A percentile compares a stretch with the other conserved stretches of the same genome.
Evolutionary conservation across 2,113 vertebrate species (phyloP).

Genomic region (Nothocercus julius): DNA sequence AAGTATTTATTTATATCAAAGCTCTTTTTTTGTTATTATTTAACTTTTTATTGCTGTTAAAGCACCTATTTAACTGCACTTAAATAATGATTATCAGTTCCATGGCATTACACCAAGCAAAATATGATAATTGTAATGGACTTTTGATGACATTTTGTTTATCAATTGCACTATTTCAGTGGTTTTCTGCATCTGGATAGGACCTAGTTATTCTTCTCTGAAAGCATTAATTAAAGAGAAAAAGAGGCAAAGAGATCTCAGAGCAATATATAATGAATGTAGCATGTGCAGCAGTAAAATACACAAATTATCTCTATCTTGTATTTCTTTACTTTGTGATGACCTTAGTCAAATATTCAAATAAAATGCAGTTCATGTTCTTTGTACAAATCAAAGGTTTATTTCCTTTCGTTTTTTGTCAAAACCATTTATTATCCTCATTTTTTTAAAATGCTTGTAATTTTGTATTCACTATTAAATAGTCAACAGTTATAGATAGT

Average conservation of each 20-base stretch:
- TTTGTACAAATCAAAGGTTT: conserved; percentile 27
- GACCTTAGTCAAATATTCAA: neutral
- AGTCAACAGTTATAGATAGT: neutral
- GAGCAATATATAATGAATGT: neutral
- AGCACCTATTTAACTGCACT: neutral
- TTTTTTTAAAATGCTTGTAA: conserved; percentile 1
- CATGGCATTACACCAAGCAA: neutral
- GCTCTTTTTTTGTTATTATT: neutral
- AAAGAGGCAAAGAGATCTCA: neutral
- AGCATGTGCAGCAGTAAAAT: neutral
- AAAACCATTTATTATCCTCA: conserved; percentile 14
- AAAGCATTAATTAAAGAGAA: conserved; percentile 22
- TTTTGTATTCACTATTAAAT: neutral
- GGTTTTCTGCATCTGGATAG: neutral
- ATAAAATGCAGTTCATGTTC: neutral
- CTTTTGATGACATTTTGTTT: conserved; percentile 27
- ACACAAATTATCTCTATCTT: neutral
- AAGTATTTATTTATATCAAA: neutral
- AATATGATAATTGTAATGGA: conserved; percentile 42
- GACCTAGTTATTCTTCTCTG: neutral
- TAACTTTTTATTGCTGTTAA: conserved; percentile 4
- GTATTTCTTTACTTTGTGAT: neutral
- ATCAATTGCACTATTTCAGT: conserved; percentile 24
- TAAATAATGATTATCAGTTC: conserved; percentile 26
- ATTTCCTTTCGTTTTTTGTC: conserved; percentile 1